A percentile compares a stretch with the other conserved stretches of the same genome.
Evolutionary conservation across 2,113 vertebrate genomes (phyloP).

Genomic region (Campylomormyrus numenius): DNA sequence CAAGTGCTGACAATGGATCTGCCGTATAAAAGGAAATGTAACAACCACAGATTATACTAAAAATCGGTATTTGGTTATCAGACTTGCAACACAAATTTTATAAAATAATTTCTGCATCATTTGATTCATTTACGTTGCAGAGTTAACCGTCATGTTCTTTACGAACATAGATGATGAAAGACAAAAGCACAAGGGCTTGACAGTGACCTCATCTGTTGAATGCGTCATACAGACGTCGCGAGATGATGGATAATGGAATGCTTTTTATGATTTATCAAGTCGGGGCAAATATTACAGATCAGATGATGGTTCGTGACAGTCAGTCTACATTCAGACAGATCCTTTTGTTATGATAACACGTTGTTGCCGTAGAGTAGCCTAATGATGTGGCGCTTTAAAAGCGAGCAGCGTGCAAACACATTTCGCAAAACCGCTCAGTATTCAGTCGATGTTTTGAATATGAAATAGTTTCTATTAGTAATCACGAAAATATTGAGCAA

Average conservation of each 20-base stretch:
- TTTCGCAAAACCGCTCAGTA: neutral
- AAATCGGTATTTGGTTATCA: neutral
- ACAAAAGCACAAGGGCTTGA: neutral
- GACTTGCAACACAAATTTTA: neutral
- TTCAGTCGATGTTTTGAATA: neutral
- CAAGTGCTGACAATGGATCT: conserved; percentile 6
- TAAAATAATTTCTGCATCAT: neutral
- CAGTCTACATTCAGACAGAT: neutral
- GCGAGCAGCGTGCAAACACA: neutral
- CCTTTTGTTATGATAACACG: neutral
- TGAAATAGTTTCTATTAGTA: neutral
- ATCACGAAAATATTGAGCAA: neutral
- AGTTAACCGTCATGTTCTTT: neutral
- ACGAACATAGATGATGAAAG: neutral
- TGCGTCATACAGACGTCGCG: conserved; percentile 14
- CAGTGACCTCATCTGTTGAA: neutral
- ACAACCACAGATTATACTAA: neutral
- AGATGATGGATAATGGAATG: neutral
- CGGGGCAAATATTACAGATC: neutral
- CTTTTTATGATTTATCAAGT: neutral
- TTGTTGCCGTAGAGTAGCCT: neutral
- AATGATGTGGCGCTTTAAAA: neutral
- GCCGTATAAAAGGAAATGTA: neutral
- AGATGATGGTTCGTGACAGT: neutral
- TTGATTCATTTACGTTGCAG: neutral